Conservation (phyloP, 1,140 invertebrate species). For the Eufriesea mexicana region DNA sequence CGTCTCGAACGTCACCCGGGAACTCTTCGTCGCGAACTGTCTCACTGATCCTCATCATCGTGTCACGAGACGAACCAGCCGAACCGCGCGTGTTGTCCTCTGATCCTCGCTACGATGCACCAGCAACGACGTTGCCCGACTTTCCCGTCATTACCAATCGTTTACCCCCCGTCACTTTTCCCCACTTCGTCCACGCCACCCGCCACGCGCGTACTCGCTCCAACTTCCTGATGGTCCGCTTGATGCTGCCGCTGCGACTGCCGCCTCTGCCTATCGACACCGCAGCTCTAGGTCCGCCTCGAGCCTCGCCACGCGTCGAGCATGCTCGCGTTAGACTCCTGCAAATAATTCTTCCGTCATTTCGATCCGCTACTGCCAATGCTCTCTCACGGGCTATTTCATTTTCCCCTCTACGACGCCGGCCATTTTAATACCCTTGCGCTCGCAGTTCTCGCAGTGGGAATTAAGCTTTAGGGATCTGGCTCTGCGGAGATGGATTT, state of each 20-base stretch:
- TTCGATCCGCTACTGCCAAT: too few relatives aligned
- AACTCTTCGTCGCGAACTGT: slow-evolving; percentile 44
- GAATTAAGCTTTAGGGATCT: too few relatives aligned
- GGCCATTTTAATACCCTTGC: too few relatives aligned
- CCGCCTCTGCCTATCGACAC: slow-evolving; percentile 36
- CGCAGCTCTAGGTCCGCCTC: slow-evolving; percentile 5
- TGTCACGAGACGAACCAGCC: slow-evolving; percentile 28
- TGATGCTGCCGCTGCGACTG: neutral
- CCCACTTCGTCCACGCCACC: neutral
- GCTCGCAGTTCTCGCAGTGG: too few relatives aligned
- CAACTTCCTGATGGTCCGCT: neutral
- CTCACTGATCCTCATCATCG: slow-evolving; percentile 53
- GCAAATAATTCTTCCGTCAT: slow-evolving; percentile 54
- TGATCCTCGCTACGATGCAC: slow-evolving; percentile 58
- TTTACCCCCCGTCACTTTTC: slow-evolving; percentile 20
- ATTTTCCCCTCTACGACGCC: too few relatives aligned
- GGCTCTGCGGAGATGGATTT: too few relatives aligned
- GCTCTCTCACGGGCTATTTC: too few relatives aligned
- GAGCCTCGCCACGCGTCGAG: slow-evolving; percentile 24
- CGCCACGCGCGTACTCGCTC: slow-evolving; percentile 1
- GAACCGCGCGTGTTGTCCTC: slow-evolving; percentile 52
- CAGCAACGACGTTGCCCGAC: slow-evolving; percentile 69
- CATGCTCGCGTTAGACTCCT: slow-evolving; percentile 53
- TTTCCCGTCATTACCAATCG: slow-evolving; percentile 76
- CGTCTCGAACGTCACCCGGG: slow-evolving; percentile 50